phyloP scores from a whole-genome alignment of 2,113 vertebrate species.

The Scopus umbretta region DNA sequence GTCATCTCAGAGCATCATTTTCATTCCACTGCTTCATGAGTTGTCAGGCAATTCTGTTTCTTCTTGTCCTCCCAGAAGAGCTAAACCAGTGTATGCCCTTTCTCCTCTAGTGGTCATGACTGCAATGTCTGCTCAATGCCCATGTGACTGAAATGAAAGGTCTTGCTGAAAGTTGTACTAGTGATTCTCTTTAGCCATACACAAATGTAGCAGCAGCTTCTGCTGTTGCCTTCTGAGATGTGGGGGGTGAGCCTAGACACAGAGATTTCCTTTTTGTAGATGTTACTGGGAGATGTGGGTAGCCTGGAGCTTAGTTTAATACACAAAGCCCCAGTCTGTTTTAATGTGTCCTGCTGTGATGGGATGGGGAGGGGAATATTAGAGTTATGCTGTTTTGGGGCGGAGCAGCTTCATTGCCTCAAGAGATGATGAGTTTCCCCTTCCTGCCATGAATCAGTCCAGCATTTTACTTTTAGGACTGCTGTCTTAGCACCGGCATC shows the following conservation, averaged over 20 bases:
- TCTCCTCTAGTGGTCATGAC: background rate
- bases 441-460: background rate
- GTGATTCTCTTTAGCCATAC: background rate
- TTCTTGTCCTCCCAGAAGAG: background rate
- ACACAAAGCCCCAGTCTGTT: background rate
- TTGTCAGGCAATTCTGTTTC: background rate
- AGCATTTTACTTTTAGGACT: background rate
- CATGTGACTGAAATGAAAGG: background rate
- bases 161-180: background rate
- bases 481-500: background rate
- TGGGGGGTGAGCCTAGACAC: background rate
- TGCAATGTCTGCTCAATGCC: background rate
- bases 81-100: background rate
- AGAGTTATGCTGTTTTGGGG: background rate
- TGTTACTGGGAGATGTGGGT: background rate
- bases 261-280: background rate
- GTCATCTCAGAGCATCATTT: background rate
- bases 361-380: background rate
- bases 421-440: background rate
- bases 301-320: background rate
- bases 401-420: background rate
- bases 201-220: background rate
- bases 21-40: background rate
- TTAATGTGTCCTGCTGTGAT: background rate
- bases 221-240: background rate